phyloP scores from a whole-genome alignment of 2,113 vertebrate genomes.

The Polypterus bichir region DNA sequence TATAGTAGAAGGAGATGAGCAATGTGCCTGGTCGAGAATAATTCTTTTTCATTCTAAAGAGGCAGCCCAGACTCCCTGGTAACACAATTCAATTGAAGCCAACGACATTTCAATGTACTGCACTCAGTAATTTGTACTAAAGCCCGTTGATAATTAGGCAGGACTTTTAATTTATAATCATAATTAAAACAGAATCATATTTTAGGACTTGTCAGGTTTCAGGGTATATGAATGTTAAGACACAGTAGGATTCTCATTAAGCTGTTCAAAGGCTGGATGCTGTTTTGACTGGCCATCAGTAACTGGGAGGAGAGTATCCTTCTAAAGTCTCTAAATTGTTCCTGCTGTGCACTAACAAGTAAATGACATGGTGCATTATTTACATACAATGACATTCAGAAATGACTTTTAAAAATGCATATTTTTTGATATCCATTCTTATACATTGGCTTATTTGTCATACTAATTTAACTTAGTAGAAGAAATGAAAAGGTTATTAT shows the following conservation, averaged over 20 bases:
- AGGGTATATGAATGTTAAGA: background rate
- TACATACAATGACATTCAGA: too few species aligned
- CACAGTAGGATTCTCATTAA: background rate
- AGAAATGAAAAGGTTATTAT: too few species aligned
- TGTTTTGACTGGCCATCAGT: background rate
- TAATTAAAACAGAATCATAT: conserved; percentile 3
- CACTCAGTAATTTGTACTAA: conserved; percentile 1
- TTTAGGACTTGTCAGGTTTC: background rate
- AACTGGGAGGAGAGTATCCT: background rate
- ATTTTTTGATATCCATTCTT: too few species aligned
- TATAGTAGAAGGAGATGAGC: too few species aligned
- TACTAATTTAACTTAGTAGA: too few species aligned
- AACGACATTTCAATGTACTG: background rate
- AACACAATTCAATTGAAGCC: background rate
- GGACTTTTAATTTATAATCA: background rate
- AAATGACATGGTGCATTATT: too few species aligned
- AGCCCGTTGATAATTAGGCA: background rate
- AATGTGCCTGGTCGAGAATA: too few species aligned
- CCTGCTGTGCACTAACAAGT: too few species aligned
- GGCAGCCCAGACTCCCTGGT: background rate
- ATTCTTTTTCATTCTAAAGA: background rate
- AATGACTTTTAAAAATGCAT: too few species aligned
- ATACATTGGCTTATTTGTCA: too few species aligned
- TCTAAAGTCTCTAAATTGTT: too few species aligned
- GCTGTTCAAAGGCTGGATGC: background rate